Evolutionary conservation across 2,888 invertebrate genomes (phyloP), one percentile per base, ranked within the genome.

Genomic region (Antitype chi): DNA sequence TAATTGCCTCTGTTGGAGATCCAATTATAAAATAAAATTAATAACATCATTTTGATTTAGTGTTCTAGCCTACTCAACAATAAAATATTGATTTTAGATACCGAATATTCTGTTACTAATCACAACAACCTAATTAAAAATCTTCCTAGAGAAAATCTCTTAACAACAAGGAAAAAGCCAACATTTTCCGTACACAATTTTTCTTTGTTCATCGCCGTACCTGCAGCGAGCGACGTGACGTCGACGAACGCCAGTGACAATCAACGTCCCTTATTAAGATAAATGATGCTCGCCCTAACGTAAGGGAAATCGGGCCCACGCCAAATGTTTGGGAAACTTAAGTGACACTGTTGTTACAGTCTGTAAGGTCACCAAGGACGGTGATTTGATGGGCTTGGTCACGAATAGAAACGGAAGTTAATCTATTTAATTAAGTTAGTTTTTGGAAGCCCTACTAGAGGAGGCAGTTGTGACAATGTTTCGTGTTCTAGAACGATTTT

Each of bases 251-350:
- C 77, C 80, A 76, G 82, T 85, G 87, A 85, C 86, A 89, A 90
- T 90, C 90, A 89, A 88, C 87, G 88, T 88, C 81, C 76, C 79
- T 86, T 88, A 90, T 90, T 90, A 89, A 90, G 89, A 90, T 86
- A 87, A 90, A 90, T 86, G 89, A 85, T 76, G 77, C 43, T 70
- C 76, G 60, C 86, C 84, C 84, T 74, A 71, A 57, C 74, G 64
- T 64, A 38, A 71, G 59, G 69, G 63, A 78, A 77, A 78, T 84
- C 75, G 66, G 74, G 79, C 71, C 47, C 55, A 49, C 47, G n/a
- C 23, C 63, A 72, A 80, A 85, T 75, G 78, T 85, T 84, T 63
- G 67, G 64, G 66, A 63, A 64, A 69, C 71, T 67, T 43, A 47
- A 71, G 74, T 74, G 71, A 55, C 43, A 66, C 52, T 57, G 23